These are phyloP conservation scores for Rhopalosiphum maidis DNA, from an alignment of 1,140 invertebrate genomes.

Conservation along the genomic window DNA sequence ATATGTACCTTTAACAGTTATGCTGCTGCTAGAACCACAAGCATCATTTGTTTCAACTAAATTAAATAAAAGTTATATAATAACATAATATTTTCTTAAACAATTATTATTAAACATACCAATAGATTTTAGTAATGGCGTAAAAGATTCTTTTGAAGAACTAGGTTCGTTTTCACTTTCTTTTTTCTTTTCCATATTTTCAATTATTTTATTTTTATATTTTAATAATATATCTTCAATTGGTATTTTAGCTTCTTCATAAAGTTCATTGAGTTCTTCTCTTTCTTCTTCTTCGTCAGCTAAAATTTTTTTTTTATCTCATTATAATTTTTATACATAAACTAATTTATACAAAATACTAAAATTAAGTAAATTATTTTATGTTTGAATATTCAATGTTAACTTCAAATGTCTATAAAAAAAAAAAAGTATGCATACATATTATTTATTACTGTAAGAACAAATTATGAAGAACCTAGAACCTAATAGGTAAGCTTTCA, in stretches of 20 bases:
- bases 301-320: neutral
- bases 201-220: slow-evolving; percentile 63
- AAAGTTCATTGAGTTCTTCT: slow-evolving; percentile 76
- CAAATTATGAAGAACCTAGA: too few species aligned
- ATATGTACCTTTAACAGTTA: neutral
- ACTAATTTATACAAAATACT: neutral
- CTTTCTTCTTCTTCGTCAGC: slow-evolving; percentile 65
- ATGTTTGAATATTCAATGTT: too few species aligned
- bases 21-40: neutral
- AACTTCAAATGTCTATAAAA: too few species aligned
- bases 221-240: slow-evolving; percentile 77
- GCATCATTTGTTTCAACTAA: neutral
- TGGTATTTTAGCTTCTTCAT: slow-evolving; percentile 84
- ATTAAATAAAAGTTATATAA: neutral
- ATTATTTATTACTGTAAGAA: too few species aligned
- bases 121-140: neutral
- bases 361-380: neutral
- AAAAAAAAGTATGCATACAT: too few species aligned
- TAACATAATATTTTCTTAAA: neutral
- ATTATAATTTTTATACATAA: neutral
- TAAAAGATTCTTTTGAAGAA: slow-evolving; percentile 60
- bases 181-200: neutral
- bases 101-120: neutral
- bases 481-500: too few species aligned
- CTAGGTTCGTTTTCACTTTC: slow-evolving; percentile 31